Conservation (phyloP, 2,797 vertebrate species). For the Numenius phaeopus region DNA sequence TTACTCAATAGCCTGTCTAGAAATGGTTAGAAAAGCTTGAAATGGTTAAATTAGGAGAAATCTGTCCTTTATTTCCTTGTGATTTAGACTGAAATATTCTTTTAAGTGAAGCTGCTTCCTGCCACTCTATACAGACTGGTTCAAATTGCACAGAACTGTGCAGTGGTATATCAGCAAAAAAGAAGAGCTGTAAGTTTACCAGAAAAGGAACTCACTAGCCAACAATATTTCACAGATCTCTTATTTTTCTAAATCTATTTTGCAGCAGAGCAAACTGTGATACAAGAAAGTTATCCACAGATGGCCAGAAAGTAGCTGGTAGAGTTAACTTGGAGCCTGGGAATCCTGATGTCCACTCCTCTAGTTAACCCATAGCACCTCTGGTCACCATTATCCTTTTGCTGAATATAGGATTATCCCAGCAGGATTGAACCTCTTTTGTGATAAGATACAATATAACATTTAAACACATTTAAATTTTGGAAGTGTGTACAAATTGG, state of each 20-base stretch:
- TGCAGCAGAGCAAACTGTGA: neutral
- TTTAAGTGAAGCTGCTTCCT: conserved; percentile 9
- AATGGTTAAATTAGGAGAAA: neutral
- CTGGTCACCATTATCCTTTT: neutral
- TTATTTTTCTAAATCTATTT: conserved; percentile 29
- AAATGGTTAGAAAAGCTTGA: neutral
- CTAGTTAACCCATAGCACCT: neutral
- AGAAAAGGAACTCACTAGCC: neutral
- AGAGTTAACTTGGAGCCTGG: neutral
- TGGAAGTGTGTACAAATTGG: neutral
- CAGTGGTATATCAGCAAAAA: neutral
- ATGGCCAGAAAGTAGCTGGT: neutral
- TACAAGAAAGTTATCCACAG: neutral
- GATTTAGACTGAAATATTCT: neutral
- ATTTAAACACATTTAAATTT: neutral
- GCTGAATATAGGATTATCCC: neutral
- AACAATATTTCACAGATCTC: neutral
- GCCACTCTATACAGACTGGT: neutral
- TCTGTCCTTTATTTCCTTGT: neutral
- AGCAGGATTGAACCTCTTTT: neutral
- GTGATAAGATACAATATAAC: neutral
- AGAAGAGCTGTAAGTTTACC: neutral
- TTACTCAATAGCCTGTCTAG: neutral
- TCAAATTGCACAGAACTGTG: neutral
- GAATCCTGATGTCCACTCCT: neutral